Conservation (phyloP, 2,113 vertebrate genomes). For the Pelusios castaneus region DNA sequence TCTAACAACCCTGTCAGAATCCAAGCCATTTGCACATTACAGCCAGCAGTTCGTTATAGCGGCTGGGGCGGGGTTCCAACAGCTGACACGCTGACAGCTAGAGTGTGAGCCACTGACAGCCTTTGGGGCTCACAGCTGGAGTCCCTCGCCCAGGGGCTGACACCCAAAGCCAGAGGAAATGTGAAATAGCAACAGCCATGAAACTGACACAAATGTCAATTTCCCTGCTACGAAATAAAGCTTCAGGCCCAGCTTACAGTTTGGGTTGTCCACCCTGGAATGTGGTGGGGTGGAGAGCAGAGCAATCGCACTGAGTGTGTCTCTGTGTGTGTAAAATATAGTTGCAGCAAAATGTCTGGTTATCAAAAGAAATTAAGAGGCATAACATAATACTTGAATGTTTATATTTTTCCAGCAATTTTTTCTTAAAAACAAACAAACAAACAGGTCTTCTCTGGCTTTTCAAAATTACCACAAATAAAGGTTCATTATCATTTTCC, state of each 20-base stretch:
- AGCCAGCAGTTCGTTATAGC: too few species aligned
- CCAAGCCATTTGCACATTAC: too few species aligned
- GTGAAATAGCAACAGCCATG: neutral
- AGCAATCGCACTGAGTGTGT: neutral
- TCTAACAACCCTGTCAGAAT: too few species aligned
- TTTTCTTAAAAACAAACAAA: too few species aligned
- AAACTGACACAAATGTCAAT: neutral
- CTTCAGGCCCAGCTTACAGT: neutral
- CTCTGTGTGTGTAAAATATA: neutral
- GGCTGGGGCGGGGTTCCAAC: too few species aligned
- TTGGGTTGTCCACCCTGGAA: too few species aligned
- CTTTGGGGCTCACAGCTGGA: neutral
- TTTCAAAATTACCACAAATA: neutral
- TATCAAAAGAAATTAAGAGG: neutral
- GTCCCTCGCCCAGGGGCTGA: neutral
- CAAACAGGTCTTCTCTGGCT: neutral
- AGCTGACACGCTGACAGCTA: neutral
- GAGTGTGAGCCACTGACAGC: too few species aligned
- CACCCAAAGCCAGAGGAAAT: neutral
- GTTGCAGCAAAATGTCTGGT: neutral
- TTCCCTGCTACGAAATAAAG: neutral
- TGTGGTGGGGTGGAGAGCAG: too few species aligned
- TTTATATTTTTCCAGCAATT: neutral
- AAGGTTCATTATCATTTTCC: neutral
- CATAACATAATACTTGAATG: neutral